A percentile compares a stretch with the other conserved stretches of the same genome.
These are phyloP conservation scores for Torymus auratus DNA, from an alignment of 2,888 invertebrate genomes.

Conservation along the genomic window DNA sequence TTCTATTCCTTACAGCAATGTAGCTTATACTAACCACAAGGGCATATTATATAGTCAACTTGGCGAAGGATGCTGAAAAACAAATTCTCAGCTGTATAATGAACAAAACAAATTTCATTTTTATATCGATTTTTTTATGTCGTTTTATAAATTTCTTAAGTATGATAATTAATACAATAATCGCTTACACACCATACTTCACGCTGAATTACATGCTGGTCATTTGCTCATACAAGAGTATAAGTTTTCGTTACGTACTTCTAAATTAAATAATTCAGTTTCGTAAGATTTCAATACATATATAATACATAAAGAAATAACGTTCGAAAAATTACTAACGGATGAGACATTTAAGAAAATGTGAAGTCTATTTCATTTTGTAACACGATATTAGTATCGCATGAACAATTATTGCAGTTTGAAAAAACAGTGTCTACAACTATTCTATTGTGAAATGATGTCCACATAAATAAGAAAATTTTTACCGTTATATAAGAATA, in stretches of 20 bases:
- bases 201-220: slow-evolving; percentile 16
- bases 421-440: no score
- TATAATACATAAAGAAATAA: background rate
- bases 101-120: slow-evolving; percentile 25
- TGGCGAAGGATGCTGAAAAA: slow-evolving; percentile 17
- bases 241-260: background rate
- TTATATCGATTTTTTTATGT: background rate
- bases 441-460: no score
- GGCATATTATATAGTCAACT: background rate
- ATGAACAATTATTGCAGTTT: no score
- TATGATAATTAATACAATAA: slow-evolving; percentile 24
- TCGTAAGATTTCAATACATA: slow-evolving; percentile 10
- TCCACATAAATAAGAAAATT: no score
- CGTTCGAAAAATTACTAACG: background rate
- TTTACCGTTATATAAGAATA: no score
- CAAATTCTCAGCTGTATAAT: slow-evolving; percentile 1
- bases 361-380: no score
- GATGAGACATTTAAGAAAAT: no score
- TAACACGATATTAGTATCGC: no score
- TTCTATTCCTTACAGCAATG: slow-evolving; percentile 1
- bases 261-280: slow-evolving; percentile 32
- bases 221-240: slow-evolving; percentile 21
- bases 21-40: no score
- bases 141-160: slow-evolving; percentile 10
- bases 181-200: slow-evolving; percentile 16